Conservation (phyloP, 2,888 invertebrate species). For the Phymatocera aterrima region DNA sequence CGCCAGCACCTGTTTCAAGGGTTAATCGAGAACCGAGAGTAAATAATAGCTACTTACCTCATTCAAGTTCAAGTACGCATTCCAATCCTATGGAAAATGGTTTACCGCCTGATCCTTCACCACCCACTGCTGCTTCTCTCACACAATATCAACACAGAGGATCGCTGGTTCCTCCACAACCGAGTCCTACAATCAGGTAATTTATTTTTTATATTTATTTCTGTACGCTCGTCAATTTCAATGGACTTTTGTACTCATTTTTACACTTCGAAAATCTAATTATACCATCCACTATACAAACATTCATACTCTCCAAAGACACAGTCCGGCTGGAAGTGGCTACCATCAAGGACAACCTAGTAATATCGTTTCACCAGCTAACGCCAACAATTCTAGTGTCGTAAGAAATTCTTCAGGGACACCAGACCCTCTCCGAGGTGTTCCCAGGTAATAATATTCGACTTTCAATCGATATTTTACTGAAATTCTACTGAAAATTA, state of each 20-base stretch:
- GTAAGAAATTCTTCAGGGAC: slow-evolving; percentile 73
- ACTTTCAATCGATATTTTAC: background rate
- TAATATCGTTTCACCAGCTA: slow-evolving; percentile 69
- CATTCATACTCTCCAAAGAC: no score
- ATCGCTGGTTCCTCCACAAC: slow-evolving; percentile 71
- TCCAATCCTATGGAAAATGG: slow-evolving; percentile 75
- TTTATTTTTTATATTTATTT: background rate
- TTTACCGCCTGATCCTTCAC: slow-evolving; percentile 75
- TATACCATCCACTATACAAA: background rate
- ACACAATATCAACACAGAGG: slow-evolving; percentile 71
- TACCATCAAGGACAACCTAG: slow-evolving; percentile 70
- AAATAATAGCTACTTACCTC: slow-evolving; percentile 69
- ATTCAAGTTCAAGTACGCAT: slow-evolving; percentile 68
- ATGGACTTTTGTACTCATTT: background rate
- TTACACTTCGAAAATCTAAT: background rate
- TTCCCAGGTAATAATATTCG: slow-evolving; percentile 59
- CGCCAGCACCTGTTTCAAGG: slow-evolving; percentile 67
- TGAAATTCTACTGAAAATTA: background rate
- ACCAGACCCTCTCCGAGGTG: slow-evolving; percentile 67
- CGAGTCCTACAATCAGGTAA: slow-evolving; percentile 74
- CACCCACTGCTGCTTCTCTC: slow-evolving; percentile 69
- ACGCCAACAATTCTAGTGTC: slow-evolving; percentile 68
- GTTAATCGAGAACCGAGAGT: slow-evolving; percentile 67
- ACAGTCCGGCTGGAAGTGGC: slow-evolving; percentile 68
- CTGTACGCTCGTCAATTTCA: no score